Conservation (phyloP, 1,140 invertebrate species). For the Cherax destructor region DNA sequence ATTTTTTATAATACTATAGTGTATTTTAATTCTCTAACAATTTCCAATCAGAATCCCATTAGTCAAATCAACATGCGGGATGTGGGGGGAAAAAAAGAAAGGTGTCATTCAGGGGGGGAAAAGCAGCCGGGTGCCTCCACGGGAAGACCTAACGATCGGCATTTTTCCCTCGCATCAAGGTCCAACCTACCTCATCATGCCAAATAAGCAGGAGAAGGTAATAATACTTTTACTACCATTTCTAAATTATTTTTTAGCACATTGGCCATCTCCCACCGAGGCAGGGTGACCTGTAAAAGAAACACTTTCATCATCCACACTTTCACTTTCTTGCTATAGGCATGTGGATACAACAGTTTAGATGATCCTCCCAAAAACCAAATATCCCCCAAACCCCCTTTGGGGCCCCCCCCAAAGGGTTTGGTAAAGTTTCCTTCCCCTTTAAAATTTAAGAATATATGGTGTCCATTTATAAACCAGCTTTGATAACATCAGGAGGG, state of each 20-base stretch:
- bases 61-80: constrained; percentile 97
- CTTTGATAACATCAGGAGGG: too few relatives aligned
- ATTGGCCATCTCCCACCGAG: too few relatives aligned
- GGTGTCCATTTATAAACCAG: too few relatives aligned
- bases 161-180: constrained; percentile 94
- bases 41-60: constrained; percentile 84
- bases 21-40: neutral
- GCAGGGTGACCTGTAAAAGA: too few relatives aligned
- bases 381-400: too few relatives aligned
- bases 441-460: too few relatives aligned
- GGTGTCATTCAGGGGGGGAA: constrained; percentile 93
- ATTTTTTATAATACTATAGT: neutral
- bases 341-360: too few relatives aligned
- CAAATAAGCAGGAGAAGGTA: constrained; percentile 87
- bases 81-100: constrained; percentile 94
- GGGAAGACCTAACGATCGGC: constrained; percentile 86
- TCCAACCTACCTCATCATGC: constrained; percentile 93
- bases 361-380: too few relatives aligned
- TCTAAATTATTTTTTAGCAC: neutral
- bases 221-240: neutral
- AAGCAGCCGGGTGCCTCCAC: constrained; percentile 80
- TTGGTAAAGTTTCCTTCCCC: too few relatives aligned
- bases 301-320: neutral
- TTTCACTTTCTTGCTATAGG: neutral
- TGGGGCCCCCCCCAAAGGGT: too few relatives aligned